Percentiles rank a stretch among this genome's conserved stretches.
These are phyloP conservation scores for Solenopsis invicta DNA, from an alignment of 1,140 invertebrate genomes.

Conservation along the genomic window DNA sequence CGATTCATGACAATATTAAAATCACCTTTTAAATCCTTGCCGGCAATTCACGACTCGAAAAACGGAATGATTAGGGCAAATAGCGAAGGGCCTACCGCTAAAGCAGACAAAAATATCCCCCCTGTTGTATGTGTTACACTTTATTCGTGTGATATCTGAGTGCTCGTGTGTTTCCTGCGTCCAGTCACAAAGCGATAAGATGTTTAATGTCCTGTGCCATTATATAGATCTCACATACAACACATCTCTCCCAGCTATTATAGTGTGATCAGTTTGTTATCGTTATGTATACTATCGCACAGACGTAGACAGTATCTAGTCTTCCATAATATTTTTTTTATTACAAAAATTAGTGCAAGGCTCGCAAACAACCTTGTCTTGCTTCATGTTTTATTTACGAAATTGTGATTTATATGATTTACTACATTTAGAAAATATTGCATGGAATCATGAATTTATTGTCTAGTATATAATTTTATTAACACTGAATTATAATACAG, in stretches of 20 bases:
- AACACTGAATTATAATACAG: neutral
- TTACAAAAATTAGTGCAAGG: constrained; percentile 15
- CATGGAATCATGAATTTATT: constrained; percentile 22
- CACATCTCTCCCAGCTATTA: neutral
- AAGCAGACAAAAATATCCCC: constrained; percentile 77
- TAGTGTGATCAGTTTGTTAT: neutral
- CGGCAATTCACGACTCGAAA: constrained; percentile 82
- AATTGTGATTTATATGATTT: constrained; percentile 11
- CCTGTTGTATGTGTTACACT: constrained; percentile 82
- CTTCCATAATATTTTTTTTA: neutral
- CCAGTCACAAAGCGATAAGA: constrained; percentile 16
- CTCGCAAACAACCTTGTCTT: neutral
- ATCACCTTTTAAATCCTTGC: constrained; percentile 85
- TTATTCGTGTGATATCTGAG: constrained; percentile 69
- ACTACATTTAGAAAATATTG: constrained; percentile 18
- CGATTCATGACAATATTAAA: constrained; percentile 83
- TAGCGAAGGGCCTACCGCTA: constrained; percentile 82
- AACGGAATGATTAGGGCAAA: constrained; percentile 83
- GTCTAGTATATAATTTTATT: neutral
- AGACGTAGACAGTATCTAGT: constrained; percentile 4
- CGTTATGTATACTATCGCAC: constrained; percentile 1
- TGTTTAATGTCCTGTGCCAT: neutral
- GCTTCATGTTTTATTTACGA: neutral
- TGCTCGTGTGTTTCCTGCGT: constrained; percentile 45
- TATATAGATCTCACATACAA: constrained; percentile 1